Percentiles rank a stretch among this genome's conserved stretches.
phyloP scores from a whole-genome alignment of 1,140 invertebrate species.

The silkworm (Bombyx mori) region ASM3026992v2 NC_085110.1:11297001-11297500 shows the following conservation, averaged over 20 bases:
- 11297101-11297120: slow-evolving; percentile 61
- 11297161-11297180: slow-evolving; percentile 68
- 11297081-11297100: slow-evolving; percentile 51
- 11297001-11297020: slow-evolving; percentile 49
- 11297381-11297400: too few species aligned
- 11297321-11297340: slow-evolving; percentile 30
- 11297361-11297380: not conserved
- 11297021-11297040: slow-evolving; percentile 63
- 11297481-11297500: slow-evolving; percentile 38
- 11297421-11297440: slow-evolving; percentile 51
- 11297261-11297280: slow-evolving; percentile 36
- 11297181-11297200: slow-evolving; percentile 38
- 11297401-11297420: slow-evolving; percentile 39
- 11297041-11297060: slow-evolving; percentile 64
- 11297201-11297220: slow-evolving; percentile 50
- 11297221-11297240: slow-evolving; percentile 53
- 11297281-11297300: slow-evolving; percentile 36
- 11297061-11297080: slow-evolving; percentile 61
- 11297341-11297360: slow-evolving; percentile 6
- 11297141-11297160: slow-evolving; percentile 63
- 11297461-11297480: slow-evolving; percentile 51
- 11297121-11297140: slow-evolving; percentile 62
- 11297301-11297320: slow-evolving; percentile 30
- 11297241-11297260: slow-evolving; percentile 52
- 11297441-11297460: slow-evolving; percentile 49